phyloP scores from a whole-genome alignment of 2,888 invertebrate species.

The Andrena bucephala region DNA sequence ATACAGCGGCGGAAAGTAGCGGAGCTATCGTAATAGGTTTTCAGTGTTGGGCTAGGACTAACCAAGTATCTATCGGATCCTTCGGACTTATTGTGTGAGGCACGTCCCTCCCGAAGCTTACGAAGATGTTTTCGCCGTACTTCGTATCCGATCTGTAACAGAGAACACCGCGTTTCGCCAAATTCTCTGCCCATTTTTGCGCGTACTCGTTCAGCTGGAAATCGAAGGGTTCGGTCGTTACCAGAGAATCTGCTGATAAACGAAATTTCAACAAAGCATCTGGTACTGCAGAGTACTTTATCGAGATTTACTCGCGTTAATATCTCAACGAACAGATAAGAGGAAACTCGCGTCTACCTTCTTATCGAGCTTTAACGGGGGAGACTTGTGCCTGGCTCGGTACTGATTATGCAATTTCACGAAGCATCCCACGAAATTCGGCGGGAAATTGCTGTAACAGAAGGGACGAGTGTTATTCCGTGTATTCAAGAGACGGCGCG shows the following conservation, averaged over 20 bases:
- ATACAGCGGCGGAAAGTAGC: neutral
- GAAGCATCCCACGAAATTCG: constrained; percentile 71
- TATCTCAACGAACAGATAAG: constrained; percentile 8
- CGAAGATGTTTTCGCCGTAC: constrained; percentile 79
- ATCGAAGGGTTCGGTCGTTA: neutral
- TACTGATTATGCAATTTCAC: constrained; percentile 77
- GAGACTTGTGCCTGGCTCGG: constrained; percentile 73
- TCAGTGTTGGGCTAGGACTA: constrained; percentile 33
- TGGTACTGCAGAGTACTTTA: too few species aligned
- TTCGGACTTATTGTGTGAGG: constrained; percentile 61
- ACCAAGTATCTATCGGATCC: constrained; percentile 75
- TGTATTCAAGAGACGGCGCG: too few species aligned
- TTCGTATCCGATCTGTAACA: constrained; percentile 27
- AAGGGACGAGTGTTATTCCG: neutral
- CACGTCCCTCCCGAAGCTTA: constrained; percentile 48
- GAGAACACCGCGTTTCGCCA: constrained; percentile 61
- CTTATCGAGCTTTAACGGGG: constrained; percentile 72
- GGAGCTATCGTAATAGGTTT: constrained; percentile 17
- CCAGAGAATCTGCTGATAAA: neutral
- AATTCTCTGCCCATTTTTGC: constrained; percentile 77
- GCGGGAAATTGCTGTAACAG: constrained; percentile 30
- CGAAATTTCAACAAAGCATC: neutral
- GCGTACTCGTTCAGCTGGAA: constrained; percentile 76
- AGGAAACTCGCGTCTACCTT: constrained; percentile 66
- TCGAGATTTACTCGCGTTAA: neutral